Evolutionary conservation across 1,140 invertebrate genomes (phyloP).

Genomic region (Drosophila pectinifera): DNA sequence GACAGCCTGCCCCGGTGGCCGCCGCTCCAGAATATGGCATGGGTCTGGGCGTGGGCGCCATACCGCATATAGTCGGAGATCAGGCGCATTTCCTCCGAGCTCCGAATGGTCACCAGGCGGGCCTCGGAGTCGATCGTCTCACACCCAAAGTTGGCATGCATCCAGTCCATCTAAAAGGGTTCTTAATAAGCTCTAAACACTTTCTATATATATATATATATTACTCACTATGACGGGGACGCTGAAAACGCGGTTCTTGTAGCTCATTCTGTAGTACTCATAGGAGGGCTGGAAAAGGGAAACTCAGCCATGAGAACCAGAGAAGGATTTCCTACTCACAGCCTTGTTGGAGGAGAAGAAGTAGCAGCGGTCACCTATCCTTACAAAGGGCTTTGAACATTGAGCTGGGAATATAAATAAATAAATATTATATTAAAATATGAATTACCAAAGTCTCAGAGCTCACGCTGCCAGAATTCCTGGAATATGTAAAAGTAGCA

Average conservation of each 20-base stretch:
- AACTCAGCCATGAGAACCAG: neutral
- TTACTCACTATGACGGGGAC: slow-evolving; percentile 56
- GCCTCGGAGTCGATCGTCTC: slow-evolving; percentile 44
- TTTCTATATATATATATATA: too few species aligned
- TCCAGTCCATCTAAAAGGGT: slow-evolving; percentile 55
- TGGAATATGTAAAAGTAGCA: slow-evolving; percentile 42
- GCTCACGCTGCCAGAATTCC: slow-evolving; percentile 42
- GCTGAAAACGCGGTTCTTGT: slow-evolving; percentile 54
- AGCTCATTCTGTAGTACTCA: slow-evolving; percentile 57
- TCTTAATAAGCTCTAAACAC: too few species aligned
- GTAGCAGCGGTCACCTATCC: slow-evolving; percentile 48
- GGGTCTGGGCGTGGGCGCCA: slow-evolving; percentile 34
- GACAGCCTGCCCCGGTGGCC: slow-evolving; percentile 55
- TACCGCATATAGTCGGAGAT: slow-evolving; percentile 31
- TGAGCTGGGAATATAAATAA: slow-evolving; percentile 14
- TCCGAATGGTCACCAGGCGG: slow-evolving; percentile 35
- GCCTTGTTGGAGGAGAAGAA: slow-evolving; percentile 68
- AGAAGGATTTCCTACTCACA: slow-evolving; percentile 29
- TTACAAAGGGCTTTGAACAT: slow-evolving; percentile 56
- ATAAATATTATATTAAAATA: neutral
- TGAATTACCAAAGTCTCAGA: neutral
- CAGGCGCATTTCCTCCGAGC: slow-evolving; percentile 25
- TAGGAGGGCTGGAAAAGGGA: slow-evolving; percentile 41
- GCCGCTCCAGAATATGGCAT: slow-evolving; percentile 54
- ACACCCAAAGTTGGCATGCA: slow-evolving; percentile 56